Evolutionary conservation across 2,113 vertebrate species (phyloP), one percentile per base, ranked within the genome.

Genomic region (Colossoma macropomum): DNA sequence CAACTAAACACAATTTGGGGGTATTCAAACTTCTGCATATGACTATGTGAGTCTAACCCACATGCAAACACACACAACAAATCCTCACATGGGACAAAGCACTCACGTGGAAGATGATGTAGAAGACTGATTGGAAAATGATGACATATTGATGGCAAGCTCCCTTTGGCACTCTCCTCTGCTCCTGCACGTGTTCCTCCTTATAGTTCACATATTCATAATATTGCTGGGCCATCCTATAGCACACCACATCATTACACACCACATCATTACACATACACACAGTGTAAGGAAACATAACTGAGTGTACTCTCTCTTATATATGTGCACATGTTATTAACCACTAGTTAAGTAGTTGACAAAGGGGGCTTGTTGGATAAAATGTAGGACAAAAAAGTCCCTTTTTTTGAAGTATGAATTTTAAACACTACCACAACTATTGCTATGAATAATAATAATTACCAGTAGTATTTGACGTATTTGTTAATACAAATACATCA

Each of bases 201-300:
- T 93, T 97, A 84, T 97, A 99, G 92, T 98, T 95, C 12, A 89
- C 74, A 3, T 94, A 98, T 88, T 98, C 97, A 0, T 97, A 97
- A 90, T 97, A 99, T 88, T 98, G 97, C 92, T 99, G 98, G 0
- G 97, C 96, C 97, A 99, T 99, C 85, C 94, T 95, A 87, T 2
- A 38, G 16, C 9, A 66, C 59, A 54, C 19, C 21, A 65, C 70
- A 81, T 30, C 11, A 19, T 32, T 12, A 62, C 70, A 84, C 7
- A 70, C n/a, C n/a, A n/a, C n/a, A n/a, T n/a, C n/a, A n/a, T n/a
- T n/a, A n/a, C 41, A 79, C 34, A 41, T 56, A 73, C 32, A 73
- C 8, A 54, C 30, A 30, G 10, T n/a, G n/a, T 15, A 56, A 56
- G 10, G 4, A 50, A 5, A 50, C 5, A 5, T 19, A 52, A 52